A percentile compares a stretch with the other conserved stretches of the same genome.
phyloP scores from a whole-genome alignment of 2,888 invertebrate genomes.

The Lamellibrachia satsuma region DNA sequence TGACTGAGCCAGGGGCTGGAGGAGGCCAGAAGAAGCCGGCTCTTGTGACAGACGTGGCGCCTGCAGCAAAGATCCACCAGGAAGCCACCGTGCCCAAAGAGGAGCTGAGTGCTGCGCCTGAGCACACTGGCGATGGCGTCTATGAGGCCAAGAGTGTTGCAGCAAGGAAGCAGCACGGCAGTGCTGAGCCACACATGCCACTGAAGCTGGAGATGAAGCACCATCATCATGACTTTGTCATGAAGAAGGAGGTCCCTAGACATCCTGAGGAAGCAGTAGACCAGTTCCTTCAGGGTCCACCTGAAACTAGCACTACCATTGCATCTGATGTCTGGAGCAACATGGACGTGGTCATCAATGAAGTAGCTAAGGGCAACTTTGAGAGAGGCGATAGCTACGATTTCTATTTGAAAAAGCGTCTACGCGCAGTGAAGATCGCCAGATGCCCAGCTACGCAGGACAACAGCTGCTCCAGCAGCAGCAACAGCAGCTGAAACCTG shows the following conservation, averaged over 20 bases:
- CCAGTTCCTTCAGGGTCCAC: not conserved
- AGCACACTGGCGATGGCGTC: not conserved
- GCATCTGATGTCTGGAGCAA: constrained; percentile 64
- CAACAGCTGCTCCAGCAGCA: constrained; percentile 34
- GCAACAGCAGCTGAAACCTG: constrained; percentile 36
- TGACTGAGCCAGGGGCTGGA: not conserved
- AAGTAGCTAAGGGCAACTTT: constrained; percentile 79
- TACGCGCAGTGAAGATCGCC: not conserved
- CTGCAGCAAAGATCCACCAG: not conserved
- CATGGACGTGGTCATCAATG: constrained; percentile 89
- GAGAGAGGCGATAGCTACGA: constrained; percentile 40
- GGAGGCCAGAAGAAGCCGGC: not conserved
- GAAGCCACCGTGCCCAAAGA: not conserved
- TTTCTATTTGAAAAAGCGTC: constrained; percentile 28
- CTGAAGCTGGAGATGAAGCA: constrained; percentile 32
- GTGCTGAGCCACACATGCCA: constrained; percentile 30
- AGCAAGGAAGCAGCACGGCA: not conserved
- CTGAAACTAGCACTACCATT: not conserved
- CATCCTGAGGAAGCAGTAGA: not conserved
- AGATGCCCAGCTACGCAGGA: constrained; percentile 21
- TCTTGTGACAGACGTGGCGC: not conserved
- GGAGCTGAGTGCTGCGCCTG: not conserved
- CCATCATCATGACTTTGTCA: not conserved
- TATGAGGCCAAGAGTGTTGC: constrained; percentile 52
- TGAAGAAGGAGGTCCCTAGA: not conserved